Percentiles rank a stretch among this genome's conserved stretches.
Conservation (phyloP, 1,140 invertebrate genomes). For the Grapholita molesta region DNA sequence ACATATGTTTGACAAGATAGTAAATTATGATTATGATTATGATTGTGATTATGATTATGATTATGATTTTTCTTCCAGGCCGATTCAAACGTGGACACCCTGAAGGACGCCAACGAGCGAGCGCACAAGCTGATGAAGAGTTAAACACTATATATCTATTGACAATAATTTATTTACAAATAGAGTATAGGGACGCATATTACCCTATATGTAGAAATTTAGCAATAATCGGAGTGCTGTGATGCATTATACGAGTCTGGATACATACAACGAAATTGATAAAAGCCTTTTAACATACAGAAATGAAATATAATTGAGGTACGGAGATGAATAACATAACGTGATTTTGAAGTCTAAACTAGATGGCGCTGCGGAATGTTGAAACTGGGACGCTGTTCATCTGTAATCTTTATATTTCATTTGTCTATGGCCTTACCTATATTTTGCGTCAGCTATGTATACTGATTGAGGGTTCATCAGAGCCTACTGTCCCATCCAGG, state of each 20-base stretch:
- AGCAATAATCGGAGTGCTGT: background rate
- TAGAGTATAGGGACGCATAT: background rate
- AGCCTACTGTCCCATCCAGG: background rate
- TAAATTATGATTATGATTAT: too few relatives aligned
- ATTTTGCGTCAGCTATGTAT: background rate
- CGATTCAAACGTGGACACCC: constrained; percentile 2
- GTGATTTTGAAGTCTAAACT: too few relatives aligned
- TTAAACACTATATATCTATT: background rate
- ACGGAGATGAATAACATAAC: background rate
- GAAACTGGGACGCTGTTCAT: background rate
- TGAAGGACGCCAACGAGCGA: constrained; percentile 8
- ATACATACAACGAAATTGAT: background rate
- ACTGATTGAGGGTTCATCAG: background rate
- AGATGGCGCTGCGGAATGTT: too few relatives aligned
- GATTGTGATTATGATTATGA: background rate
- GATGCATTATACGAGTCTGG: background rate
- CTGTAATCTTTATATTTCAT: background rate
- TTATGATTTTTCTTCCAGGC: background rate
- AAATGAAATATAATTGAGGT: background rate
- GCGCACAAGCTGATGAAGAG: constrained; percentile 13
- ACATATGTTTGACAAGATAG: too few relatives aligned
- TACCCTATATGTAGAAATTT: background rate
- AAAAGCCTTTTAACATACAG: background rate
- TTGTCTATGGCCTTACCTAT: background rate
- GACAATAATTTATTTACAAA: background rate